A percentile compares a stretch with the other conserved stretches of the same genome.
Evolutionary conservation across 2,797 vertebrate species (phyloP).

Genomic region (Cyclura pinguis): DNA sequence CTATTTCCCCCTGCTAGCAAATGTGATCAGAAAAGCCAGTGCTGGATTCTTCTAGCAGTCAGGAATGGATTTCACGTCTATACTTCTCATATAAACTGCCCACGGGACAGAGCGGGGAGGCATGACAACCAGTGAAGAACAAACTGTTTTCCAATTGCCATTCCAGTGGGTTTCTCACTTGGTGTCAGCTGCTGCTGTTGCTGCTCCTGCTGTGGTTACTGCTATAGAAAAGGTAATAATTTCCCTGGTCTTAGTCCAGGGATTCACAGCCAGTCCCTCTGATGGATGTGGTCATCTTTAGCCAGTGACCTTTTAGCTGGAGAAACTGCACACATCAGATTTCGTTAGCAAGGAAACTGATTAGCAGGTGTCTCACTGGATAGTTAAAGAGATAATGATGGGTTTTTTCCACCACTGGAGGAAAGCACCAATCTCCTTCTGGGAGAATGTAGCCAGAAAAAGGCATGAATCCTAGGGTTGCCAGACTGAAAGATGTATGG

Average conservation of each 20-base stretch:
- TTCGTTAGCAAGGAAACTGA: conserved; percentile 6
- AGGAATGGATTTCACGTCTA: neutral
- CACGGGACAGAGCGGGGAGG: neutral
- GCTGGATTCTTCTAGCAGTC: conserved; percentile 19
- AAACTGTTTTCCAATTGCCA: neutral
- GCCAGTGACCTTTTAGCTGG: neutral
- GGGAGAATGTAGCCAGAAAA: neutral
- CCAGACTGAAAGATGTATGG: too few species aligned
- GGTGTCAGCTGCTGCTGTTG: neutral
- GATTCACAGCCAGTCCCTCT: conserved; percentile 5
- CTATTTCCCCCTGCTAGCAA: neutral
- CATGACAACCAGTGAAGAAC: neutral
- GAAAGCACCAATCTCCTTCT: neutral
- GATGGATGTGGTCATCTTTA: neutral
- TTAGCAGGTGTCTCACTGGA: neutral
- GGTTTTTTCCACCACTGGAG: neutral
- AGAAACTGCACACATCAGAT: conserved; percentile 3
- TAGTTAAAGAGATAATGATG: neutral
- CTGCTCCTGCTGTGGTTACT: too few species aligned
- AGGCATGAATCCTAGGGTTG: neutral
- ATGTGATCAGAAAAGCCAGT: conserved; percentile 31
- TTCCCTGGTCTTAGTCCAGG: neutral
- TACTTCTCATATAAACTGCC: neutral
- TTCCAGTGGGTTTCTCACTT: neutral
- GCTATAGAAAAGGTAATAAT: neutral